These are phyloP conservation scores for Clarias platycephalus DNA, from an alignment of 2,797 vertebrate species.

Conservation along the genomic window DNA sequence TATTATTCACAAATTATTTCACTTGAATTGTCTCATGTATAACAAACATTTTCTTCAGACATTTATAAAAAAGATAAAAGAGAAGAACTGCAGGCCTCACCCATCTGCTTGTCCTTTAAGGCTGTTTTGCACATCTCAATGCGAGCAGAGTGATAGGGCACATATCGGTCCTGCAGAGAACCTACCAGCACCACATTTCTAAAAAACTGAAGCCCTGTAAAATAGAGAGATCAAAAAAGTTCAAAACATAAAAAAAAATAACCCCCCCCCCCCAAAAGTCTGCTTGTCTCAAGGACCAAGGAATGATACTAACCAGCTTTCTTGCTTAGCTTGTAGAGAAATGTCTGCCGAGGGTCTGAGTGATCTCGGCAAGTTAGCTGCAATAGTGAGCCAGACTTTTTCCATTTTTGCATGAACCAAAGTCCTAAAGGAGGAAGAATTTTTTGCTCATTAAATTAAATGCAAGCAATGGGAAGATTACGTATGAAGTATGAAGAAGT, in stretches of 20 bases:
- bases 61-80: not conserved
- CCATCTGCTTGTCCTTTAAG: slow-evolving; percentile 97
- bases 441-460: not conserved
- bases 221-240: not conserved
- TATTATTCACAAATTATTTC: not conserved
- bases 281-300: not conserved
- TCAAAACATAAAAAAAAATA: not conserved
- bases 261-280: not conserved
- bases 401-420: slow-evolving; percentile 99
- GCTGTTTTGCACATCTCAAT: slow-evolving; percentile 99
- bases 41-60: not conserved
- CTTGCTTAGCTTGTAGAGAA: slow-evolving; percentile 98
- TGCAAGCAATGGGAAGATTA: not conserved
- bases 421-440: slow-evolving; percentile 75
- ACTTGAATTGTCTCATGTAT: not conserved
- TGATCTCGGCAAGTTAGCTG: slow-evolving; percentile 96
- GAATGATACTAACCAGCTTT: slow-evolving; percentile 82
- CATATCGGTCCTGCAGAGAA: slow-evolving; percentile 96
- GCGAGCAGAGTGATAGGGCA: slow-evolving; percentile 97
- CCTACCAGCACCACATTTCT: slow-evolving; percentile 96
- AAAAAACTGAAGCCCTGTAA: slow-evolving; percentile 92
- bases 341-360: slow-evolving; percentile 96
- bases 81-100: slow-evolving; percentile 68
- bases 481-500: not conserved
- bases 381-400: slow-evolving; percentile 95